A percentile compares a stretch with the other conserved stretches of the same genome.
These are phyloP conservation scores for Drosophila murphyi DNA, from an alignment of 1,140 invertebrate genomes.

Conservation along the genomic window DNA sequence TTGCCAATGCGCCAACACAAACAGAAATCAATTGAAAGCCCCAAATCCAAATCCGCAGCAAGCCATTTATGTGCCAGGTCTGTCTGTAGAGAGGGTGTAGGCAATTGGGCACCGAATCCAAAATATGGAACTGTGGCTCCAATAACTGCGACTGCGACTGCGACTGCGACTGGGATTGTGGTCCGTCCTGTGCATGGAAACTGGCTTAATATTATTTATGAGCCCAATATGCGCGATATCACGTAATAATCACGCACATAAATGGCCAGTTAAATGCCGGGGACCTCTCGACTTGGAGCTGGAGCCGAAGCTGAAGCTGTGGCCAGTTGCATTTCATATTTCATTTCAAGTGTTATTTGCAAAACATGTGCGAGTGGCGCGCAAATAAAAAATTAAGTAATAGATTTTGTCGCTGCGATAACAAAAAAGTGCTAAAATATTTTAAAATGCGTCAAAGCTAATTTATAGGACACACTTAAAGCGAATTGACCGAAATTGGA, in stretches of 20 bases:
- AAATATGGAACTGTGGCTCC: slow-evolving; percentile 55
- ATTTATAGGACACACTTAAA: slow-evolving; percentile 68
- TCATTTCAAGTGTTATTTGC: slow-evolving; percentile 77
- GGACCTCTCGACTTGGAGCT: slow-evolving; percentile 40
- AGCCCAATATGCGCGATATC: slow-evolving; percentile 73
- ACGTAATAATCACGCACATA: slow-evolving; percentile 83
- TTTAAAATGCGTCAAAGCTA: slow-evolving; percentile 75
- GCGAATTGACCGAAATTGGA: slow-evolving; percentile 45
- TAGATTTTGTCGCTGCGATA: slow-evolving; percentile 80
- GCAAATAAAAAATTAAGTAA: slow-evolving; percentile 82
- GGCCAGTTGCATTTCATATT: slow-evolving; percentile 77
- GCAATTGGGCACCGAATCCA: slow-evolving; percentile 42
- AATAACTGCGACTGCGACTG: slow-evolving; percentile 4
- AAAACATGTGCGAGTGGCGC: slow-evolving; percentile 63
- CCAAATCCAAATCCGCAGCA: slow-evolving; percentile 32
- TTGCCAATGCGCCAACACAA: slow-evolving; percentile 67
- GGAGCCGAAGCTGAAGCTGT: neutral
- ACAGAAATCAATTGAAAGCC: slow-evolving; percentile 73
- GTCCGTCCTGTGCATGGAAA: slow-evolving; percentile 41
- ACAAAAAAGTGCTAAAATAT: slow-evolving; percentile 82
- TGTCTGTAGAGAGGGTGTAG: slow-evolving; percentile 52
- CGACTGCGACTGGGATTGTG: slow-evolving; percentile 1
- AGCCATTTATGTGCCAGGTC: slow-evolving; percentile 40
- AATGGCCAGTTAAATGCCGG: slow-evolving; percentile 76
- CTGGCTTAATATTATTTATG: slow-evolving; percentile 82